Evolutionary conservation across 2,888 invertebrate species (phyloP), one percentile per base, ranked within the genome.

Genomic region (Cetonia aurata): DNA sequence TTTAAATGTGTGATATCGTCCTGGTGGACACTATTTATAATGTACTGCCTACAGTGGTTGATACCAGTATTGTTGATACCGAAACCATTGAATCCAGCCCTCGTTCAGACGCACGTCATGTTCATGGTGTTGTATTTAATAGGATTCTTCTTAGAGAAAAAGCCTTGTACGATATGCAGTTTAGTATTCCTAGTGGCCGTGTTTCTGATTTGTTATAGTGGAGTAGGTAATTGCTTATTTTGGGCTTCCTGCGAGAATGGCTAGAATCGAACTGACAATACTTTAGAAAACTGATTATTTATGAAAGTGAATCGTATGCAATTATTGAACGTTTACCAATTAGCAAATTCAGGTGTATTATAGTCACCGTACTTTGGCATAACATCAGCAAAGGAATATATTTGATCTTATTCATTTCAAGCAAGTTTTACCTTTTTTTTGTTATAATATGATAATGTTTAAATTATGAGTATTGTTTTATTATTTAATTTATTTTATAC

Each of bases 21-120:
- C 50, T 10, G 48, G n/a, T 13, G 10, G 37, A 37, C 33, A 19
- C 10, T 37, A 65, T 37, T 17, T 52, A 65, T 65, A 50, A 97
- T 97, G 97, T 97, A 98, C 89, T 98, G 97, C 88, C 90, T 98
- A 81, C 97, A 98, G 89, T 97, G 96, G 94, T 88, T 99, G 81
- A 94, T 99, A 80, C 98, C 98, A 71, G 97, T 99, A 79, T 88
- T 99, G 75, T 89, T 99, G 76, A 97, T 99, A 85, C 98, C 99
- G 77, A 99, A 98, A 86, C 98, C 99, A 69, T 91, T 97, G 75
- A 98, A 99, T 87, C 98, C 98, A 80, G 96, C 96, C 44, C 88
- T 98, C 72, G 90, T 98, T 78, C 95, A 98, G 84, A 98, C 98
- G 68, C 96, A 98, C 85, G 96, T 97, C 72, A 95, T 98, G 93